These are phyloP conservation scores for Labeo calbasu DNA, from an alignment of 2,797 vertebrate species.

Conservation along the genomic window DNA sequence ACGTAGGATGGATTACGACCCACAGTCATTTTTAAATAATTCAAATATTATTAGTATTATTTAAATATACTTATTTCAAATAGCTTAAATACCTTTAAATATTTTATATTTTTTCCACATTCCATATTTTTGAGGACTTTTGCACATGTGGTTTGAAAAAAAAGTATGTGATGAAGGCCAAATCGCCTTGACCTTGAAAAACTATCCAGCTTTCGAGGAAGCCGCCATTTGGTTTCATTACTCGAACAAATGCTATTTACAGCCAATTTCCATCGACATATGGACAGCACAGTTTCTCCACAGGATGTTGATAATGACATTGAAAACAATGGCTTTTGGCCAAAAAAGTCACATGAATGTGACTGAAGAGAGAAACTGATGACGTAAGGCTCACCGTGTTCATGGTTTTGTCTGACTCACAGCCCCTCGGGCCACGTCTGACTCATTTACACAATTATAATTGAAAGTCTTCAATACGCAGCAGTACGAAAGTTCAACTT, in stretches of 20 bases:
- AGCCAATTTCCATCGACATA: slow-evolving; percentile 36
- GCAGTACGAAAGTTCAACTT: neutral
- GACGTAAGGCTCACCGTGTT: neutral
- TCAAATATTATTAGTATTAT: neutral
- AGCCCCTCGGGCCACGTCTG: neutral
- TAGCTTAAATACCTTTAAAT: neutral
- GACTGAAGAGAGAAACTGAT: neutral
- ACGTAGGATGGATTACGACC: neutral
- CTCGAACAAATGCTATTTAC: slow-evolving; percentile 1
- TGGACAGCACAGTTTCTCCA: slow-evolving; percentile 21
- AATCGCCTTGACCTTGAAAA: neutral
- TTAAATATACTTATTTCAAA: neutral
- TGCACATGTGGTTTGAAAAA: neutral
- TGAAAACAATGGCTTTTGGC: slow-evolving; percentile 28
- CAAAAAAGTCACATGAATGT: slow-evolving; percentile 11
- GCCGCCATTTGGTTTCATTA: slow-evolving; percentile 6
- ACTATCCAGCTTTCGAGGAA: neutral
- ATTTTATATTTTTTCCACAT: neutral
- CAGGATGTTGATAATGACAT: slow-evolving; percentile 32
- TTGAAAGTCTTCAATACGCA: neutral
- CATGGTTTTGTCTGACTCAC: slow-evolving; percentile 23
- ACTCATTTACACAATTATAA: slow-evolving; percentile 25
- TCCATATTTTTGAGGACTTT: neutral
- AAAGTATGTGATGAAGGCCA: neutral
- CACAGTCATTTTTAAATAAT: neutral